These are phyloP conservation scores for Hemicordylus capensis DNA, from an alignment of 2,113 vertebrate genomes.

Conservation along the genomic window DNA sequence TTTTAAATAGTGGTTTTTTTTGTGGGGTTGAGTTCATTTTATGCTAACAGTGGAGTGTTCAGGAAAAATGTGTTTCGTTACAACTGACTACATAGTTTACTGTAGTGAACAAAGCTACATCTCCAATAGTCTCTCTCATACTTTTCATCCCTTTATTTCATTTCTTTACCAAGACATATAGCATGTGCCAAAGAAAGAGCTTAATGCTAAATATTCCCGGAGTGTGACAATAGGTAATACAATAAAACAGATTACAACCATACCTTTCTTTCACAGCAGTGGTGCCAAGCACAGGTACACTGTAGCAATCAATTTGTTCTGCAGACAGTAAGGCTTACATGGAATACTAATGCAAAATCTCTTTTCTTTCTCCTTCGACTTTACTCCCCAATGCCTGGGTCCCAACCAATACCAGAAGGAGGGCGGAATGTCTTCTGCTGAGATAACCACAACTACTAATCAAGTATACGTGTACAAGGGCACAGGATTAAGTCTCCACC, in stretches of 20 bases:
- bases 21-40: conserved; percentile 69
- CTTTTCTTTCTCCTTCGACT: conserved; percentile 86
- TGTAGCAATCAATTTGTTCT: conserved; percentile 97
- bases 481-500: conserved; percentile 91
- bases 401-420: conserved; percentile 88
- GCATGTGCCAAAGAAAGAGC: conserved; percentile 66
- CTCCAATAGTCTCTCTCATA: conserved; percentile 34
- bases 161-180: conserved; percentile 64
- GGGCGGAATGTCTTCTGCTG: conserved; percentile 87
- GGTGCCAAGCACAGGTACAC: conserved; percentile 95
- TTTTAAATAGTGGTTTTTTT: conserved; percentile 54
- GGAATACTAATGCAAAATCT: conserved; percentile 93
- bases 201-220: conserved; percentile 76
- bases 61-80: conserved; percentile 69
- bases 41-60: conserved; percentile 57
- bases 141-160: conserved; percentile 74
- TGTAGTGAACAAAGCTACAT: conserved; percentile 75
- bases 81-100: conserved; percentile 66
- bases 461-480: conserved; percentile 89
- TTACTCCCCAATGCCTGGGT: conserved; percentile 88
- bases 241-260: conserved; percentile 89
- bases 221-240: conserved; percentile 81
- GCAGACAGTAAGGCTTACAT: conserved; percentile 89
- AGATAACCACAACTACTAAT: conserved; percentile 96
- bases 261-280: conserved; percentile 92